Base-by-base conservation (phyloP, 2,797 vertebrate species). In the Premnoplex brunnescens region DNA sequence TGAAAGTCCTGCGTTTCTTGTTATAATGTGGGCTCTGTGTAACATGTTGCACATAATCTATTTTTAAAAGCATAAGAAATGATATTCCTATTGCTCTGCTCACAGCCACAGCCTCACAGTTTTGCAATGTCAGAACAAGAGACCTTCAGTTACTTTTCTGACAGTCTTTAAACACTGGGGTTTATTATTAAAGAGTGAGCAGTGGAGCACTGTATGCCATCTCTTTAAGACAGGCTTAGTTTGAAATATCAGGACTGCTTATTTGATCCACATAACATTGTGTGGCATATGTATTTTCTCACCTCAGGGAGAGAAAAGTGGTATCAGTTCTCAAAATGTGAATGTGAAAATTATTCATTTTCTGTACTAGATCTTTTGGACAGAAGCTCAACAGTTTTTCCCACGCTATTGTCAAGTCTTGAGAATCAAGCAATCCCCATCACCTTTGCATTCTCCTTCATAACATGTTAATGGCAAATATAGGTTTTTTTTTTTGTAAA, bases 1-100 rank as follows among this genome's bases (percentile, higher is more conserved):
- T 44, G 26, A 28, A 90, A 90, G 28, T 86, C 58, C 27, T 76
- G 37, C 23, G 24, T 56, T 85, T 85, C 36, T 60, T 75, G 27
- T 63, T 88, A 48, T 27, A 69, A 56, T 5, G 41, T 28, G 16
- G 16, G 26, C 21, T 90, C 63, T 86, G 16, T 43, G 54, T 51
- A 78, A 64, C 46, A 26, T 6, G 21, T 60, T 78, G 49, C 46
- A 73, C 49, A 83, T 46, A 55, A 76, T 54, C 28, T 86, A 30
- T 44, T 85, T 88, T 88, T 86, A 36, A 72, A 94, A 90, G 64
- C 48, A n/a, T 2, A 79, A 75, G 24, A 92, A 78, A 84, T 37
- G 3, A n/a, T 84, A 75, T 59, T 95, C 12, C 48, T 69, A 36
- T 62, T 54, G 46, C 28, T 69, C 39, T 59, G 73, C 54, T 36